phyloP scores from a whole-genome alignment of 1,140 invertebrate genomes.

The Pararge aegeria region DNA sequence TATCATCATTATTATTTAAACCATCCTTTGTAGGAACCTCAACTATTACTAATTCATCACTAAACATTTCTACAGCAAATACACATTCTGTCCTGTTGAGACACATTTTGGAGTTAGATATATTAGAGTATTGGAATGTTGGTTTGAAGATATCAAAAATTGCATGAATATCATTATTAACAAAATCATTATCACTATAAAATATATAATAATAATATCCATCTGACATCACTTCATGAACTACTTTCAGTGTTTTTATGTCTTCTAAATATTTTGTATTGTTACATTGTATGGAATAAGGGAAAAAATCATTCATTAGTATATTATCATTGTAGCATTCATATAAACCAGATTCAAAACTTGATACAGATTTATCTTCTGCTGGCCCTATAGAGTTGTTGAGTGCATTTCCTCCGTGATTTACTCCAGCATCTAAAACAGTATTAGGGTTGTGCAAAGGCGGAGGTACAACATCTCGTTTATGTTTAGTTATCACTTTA shows the following conservation, averaged over 20 bases:
- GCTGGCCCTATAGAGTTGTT: constrained; percentile 78
- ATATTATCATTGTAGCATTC: constrained; percentile 88
- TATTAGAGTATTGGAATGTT: constrained; percentile 88
- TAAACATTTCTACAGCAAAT: constrained; percentile 85
- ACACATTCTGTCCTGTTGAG: constrained; percentile 88
- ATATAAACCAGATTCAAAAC: constrained; percentile 88
- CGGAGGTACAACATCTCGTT: constrained; percentile 42
- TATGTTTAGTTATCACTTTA: constrained; percentile 29
- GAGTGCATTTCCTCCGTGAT: constrained; percentile 86
- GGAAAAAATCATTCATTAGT: constrained; percentile 84
- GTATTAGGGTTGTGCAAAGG: constrained; percentile 80
- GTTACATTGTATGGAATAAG: constrained; percentile 83
- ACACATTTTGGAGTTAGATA: constrained; percentile 84
- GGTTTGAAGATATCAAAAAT: constrained; percentile 92
- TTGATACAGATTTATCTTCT: constrained; percentile 85
- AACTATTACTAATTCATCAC: constrained; percentile 88
- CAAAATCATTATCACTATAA: constrained; percentile 90
- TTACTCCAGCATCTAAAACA: constrained; percentile 85
- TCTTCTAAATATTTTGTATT: constrained; percentile 84
- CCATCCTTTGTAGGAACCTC: constrained; percentile 90
- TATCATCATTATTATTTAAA: constrained; percentile 86
- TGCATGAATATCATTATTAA: constrained; percentile 88
- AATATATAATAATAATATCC: constrained; percentile 94
- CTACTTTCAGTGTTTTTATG: constrained; percentile 81
- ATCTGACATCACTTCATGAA: constrained; percentile 85